Base-by-base conservation (phyloP, 2,888 invertebrate genomes). In the Eupsilia transversa region DNA sequence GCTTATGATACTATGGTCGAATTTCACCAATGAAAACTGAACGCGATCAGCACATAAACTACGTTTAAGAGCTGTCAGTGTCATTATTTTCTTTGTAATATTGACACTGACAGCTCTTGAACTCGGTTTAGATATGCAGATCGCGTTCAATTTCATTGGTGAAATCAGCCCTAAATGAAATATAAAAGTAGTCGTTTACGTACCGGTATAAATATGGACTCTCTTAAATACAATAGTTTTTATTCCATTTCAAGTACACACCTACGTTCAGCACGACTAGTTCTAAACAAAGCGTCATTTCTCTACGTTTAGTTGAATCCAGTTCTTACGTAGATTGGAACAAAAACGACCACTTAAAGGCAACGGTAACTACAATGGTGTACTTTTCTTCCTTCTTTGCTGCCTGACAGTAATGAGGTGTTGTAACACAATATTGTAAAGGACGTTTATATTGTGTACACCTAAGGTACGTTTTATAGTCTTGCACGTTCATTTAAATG, bases 381-480 rank as follows among this genome's bases (percentile, higher is more conserved):
- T 65, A 74, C 65, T 56, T 79, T 77, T 63, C 68, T 79, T 72
- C 56, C 57, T 75, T 64, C 54, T 74, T 74, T 66, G 23, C 56
- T 67, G 30, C 54, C 66, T 69, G 69, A 52, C 63, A 63, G 66
- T 80, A 80, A 77, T 83, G 67, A 77, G 73, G 54, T 79, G 73
- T 66, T 67, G 80, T 80, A 65, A 80, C 74, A 83, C 64, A 63
- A 83, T 83, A 83, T 83, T 80, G 72, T 61, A 65, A 61, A 64
- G 60, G 61, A 74, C 68, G 59, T 77, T 63, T 52, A 52, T 61
- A 54, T 61, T 56, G 46, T 72, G 61, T 69, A 67, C 63, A 77
- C n/a, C 77, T 72, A 59, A 63, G n/a, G 33, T 35, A 49, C 20
- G 7, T 54, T 65, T 63, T 59, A 17, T 68, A 67, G 23, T 43